phyloP scores from a whole-genome alignment of 2,888 invertebrate genomes.

The Lasioglossum malachurum region DNA sequence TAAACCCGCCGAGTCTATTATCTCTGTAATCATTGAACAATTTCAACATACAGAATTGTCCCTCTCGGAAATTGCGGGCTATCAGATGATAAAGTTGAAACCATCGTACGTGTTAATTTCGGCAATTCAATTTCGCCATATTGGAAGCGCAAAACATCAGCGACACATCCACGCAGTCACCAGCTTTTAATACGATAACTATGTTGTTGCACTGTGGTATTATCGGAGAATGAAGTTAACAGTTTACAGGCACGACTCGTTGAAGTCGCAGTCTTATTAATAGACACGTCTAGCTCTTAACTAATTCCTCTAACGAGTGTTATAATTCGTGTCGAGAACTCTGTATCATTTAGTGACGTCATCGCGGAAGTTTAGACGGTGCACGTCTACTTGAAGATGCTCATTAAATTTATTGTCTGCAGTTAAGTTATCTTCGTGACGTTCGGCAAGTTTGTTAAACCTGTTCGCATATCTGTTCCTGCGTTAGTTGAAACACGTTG shows the following conservation, averaged over 20 bases:
- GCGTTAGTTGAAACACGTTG: background rate
- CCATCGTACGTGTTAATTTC: background rate
- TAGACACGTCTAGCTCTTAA: background rate
- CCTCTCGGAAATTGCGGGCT: background rate
- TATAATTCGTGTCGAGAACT: background rate
- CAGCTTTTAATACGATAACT: conserved; percentile 1
- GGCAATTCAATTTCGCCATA: background rate
- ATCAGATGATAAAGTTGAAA: background rate
- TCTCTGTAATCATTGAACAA: background rate
- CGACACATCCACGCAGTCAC: background rate
- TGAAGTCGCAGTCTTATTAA: background rate
- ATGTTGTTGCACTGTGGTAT: background rate
- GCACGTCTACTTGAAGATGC: background rate
- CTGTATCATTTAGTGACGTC: background rate
- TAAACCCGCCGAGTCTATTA: background rate
- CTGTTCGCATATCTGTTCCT: background rate
- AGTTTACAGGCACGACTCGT: background rate
- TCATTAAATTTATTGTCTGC: background rate
- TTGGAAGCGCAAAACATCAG: background rate
- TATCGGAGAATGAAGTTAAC: background rate
- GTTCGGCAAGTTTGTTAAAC: background rate
- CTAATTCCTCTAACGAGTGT: background rate
- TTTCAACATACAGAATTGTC: background rate
- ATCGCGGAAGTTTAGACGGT: background rate
- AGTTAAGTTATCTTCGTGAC: background rate